phyloP scores from a whole-genome alignment of 2,797 vertebrate genomes.

The Eulemur mongoz region DNA sequence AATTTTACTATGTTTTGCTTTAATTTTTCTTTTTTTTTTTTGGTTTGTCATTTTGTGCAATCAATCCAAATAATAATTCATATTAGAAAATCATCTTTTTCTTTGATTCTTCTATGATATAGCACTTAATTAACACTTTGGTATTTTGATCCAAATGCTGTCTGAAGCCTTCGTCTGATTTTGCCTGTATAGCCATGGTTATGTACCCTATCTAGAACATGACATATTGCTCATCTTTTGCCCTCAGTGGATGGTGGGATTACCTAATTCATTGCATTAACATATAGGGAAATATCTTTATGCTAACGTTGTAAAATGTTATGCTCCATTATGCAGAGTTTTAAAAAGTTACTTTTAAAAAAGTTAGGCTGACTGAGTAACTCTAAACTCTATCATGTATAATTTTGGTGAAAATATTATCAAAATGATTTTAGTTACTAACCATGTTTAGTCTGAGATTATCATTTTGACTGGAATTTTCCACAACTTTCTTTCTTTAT shows the following conservation, averaged over 20 bases:
- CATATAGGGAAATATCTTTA: neutral
- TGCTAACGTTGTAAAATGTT: neutral
- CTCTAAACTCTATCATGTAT: neutral
- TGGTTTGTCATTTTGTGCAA: neutral
- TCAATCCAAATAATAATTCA: neutral
- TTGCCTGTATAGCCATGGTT: neutral
- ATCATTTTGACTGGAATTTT: neutral
- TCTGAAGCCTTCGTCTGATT: neutral
- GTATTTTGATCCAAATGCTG: conserved; percentile 21
- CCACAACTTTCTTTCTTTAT: neutral
- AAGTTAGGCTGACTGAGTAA: neutral
- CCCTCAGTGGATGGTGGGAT: neutral
- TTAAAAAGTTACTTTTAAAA: neutral
- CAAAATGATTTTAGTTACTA: conserved; percentile 11
- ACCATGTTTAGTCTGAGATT: neutral
- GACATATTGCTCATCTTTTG: neutral
- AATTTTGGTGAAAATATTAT: conserved; percentile 17
- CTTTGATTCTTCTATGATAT: neutral
- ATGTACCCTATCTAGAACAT: neutral
- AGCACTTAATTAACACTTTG: neutral
- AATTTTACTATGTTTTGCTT: neutral
- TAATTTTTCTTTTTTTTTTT: neutral
- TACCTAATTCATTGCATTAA: neutral
- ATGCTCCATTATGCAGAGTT: neutral
- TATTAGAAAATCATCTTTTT: neutral